phyloP scores from a whole-genome alignment of 2,888 invertebrate species.

The Ctena decussata region DNA sequence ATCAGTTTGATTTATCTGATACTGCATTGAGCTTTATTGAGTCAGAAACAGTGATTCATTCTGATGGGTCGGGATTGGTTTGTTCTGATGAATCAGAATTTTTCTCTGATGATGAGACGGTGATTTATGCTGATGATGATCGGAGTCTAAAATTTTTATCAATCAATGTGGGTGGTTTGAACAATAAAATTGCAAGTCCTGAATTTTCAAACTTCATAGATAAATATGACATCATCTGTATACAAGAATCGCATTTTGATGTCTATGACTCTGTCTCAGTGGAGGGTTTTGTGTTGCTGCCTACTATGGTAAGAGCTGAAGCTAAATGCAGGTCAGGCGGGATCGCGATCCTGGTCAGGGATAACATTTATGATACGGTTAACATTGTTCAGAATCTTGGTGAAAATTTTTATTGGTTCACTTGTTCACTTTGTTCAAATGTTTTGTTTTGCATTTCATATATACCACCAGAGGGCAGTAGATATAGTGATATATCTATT shows the following conservation, averaged over 20 bases:
- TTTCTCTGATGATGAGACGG: neutral
- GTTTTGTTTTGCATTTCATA: neutral
- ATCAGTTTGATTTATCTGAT: neutral
- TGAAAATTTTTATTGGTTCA: slow-evolving; percentile 2
- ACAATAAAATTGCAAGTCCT: neutral
- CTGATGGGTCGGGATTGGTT: too few species aligned
- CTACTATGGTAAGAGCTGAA: neutral
- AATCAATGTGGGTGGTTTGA: neutral
- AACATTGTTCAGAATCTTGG: neutral
- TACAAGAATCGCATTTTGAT: neutral
- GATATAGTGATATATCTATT: neutral
- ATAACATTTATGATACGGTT: neutral
- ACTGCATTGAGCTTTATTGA: too few species aligned
- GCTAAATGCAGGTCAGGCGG: neutral
- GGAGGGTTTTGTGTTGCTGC: neutral
- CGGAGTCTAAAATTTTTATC: neutral
- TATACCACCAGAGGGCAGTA: neutral
- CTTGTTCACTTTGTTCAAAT: neutral
- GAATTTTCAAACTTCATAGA: neutral
- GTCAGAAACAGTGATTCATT: neutral
- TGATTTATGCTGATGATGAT: neutral
- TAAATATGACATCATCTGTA: neutral
- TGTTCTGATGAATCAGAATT: neutral
- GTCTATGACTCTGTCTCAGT: neutral
- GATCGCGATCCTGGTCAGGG: neutral